Conservation (phyloP, 1,140 invertebrate species). For the Cylas formicarius region DNA sequence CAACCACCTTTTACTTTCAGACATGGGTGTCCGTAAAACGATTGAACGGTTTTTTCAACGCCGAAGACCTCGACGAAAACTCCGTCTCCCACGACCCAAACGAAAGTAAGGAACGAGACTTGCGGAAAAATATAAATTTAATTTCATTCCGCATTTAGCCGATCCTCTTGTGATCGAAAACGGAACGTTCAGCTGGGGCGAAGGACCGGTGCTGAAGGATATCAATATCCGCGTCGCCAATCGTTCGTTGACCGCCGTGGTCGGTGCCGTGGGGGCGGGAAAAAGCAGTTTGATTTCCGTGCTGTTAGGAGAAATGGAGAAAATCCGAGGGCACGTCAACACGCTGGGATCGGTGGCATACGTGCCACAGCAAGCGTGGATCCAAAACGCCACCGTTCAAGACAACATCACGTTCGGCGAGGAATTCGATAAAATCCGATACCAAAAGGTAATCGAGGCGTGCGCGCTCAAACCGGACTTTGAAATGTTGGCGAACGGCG, state of each 20-base stretch:
- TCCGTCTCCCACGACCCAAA: constrained; percentile 65
- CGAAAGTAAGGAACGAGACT: constrained; percentile 54
- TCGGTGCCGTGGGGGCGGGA: constrained; percentile 81
- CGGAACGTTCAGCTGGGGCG: constrained; percentile 70
- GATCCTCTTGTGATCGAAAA: constrained; percentile 29
- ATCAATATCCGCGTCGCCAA: constrained; percentile 64
- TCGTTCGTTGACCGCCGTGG: constrained; percentile 68
- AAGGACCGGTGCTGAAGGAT: constrained; percentile 57
- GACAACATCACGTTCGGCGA: constrained; percentile 83
- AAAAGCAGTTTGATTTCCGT: constrained; percentile 84
- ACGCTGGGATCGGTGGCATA: constrained; percentile 78
- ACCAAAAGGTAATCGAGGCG: constrained; percentile 73
- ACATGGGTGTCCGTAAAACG: constrained; percentile 70
- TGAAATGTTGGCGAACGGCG: constrained; percentile 79
- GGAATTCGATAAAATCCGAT: constrained; percentile 61
- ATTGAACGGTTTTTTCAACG: constrained; percentile 85
- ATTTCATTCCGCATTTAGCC: constrained; percentile 8
- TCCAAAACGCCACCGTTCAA: constrained; percentile 80
- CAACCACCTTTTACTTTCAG: no score
- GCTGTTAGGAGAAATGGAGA: constrained; percentile 83
- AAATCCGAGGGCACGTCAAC: constrained; percentile 67
- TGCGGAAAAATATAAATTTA: not conserved
- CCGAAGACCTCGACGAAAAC: constrained; percentile 71
- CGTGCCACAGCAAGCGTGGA: constrained; percentile 90
- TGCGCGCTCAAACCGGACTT: constrained; percentile 81